Percentiles rank a stretch among this genome's conserved stretches.
Conservation (phyloP, 92 coral and sea anemone species). For the Muricea muricata region DNA sequence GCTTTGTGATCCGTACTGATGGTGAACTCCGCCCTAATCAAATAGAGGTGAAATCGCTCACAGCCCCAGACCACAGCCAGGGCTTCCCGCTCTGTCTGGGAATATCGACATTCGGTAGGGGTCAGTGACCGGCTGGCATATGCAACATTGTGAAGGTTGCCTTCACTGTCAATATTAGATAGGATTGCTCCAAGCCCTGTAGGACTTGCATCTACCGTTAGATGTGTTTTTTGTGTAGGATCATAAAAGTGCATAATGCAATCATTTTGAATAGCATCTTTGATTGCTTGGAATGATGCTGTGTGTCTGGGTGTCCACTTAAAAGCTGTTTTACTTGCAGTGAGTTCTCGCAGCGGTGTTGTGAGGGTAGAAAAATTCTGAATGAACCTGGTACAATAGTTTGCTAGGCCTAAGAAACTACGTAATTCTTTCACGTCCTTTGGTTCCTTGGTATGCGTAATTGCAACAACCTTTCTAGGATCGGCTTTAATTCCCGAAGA, state of each 20-base stretch:
- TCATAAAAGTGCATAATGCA: conserved; percentile 62
- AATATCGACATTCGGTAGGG: conserved; percentile 33
- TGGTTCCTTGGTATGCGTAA: conserved; percentile 9
- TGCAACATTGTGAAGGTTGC: conserved; percentile 54
- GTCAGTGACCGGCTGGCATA: conserved; percentile 59
- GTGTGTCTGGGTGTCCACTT: conserved; percentile 27
- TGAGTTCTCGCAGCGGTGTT: conserved; percentile 39
- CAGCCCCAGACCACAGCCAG: no score
- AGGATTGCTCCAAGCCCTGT: conserved; percentile 52
- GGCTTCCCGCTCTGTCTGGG: conserved; percentile 46
- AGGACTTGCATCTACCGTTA: conserved; percentile 55
- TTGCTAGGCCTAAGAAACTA: no score
- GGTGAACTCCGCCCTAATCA: no score
- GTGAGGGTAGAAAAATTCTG: conserved; percentile 44
- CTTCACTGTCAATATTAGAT: conserved; percentile 45
- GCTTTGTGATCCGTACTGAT: no score
- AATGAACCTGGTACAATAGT: no score
- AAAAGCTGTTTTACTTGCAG: neutral
- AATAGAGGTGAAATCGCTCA: no score
- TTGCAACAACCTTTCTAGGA: conserved; percentile 40
- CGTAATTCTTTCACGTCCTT: conserved; percentile 29
- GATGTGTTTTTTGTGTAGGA: conserved; percentile 49
- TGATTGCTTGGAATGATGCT: conserved; percentile 6
- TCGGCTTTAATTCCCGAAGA: conserved; percentile 32
- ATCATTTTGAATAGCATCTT: conserved; percentile 37